Conservation (phyloP, 2,113 vertebrate genomes). For the Arvicanthis niloticus region DNA sequence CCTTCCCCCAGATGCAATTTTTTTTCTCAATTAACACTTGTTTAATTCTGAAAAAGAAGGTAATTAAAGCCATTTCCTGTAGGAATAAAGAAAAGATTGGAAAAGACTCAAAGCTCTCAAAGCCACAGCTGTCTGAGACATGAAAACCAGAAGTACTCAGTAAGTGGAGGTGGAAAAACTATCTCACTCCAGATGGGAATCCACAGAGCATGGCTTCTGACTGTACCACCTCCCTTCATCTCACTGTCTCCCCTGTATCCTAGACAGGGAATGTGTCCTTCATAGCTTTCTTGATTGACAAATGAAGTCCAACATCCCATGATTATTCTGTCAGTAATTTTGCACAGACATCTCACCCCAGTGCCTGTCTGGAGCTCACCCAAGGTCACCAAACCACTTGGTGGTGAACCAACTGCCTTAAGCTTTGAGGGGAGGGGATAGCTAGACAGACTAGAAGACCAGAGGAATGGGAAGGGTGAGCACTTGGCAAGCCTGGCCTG, state of each 20-base stretch:
- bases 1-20: slow-evolving; percentile 3
- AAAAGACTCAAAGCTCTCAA: slow-evolving; percentile 32
- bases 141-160: slow-evolving; percentile 28
- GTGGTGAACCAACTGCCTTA: slow-evolving; percentile 85
- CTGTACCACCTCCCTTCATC: slow-evolving; percentile 6
- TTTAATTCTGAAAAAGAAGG: slow-evolving; percentile 57
- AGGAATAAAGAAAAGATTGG: slow-evolving; percentile 46
- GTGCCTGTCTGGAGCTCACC: slow-evolving; percentile 79
- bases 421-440: background rate
- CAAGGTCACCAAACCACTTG: slow-evolving; percentile 75
- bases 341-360: slow-evolving; percentile 60
- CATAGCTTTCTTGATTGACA: slow-evolving; percentile 63
- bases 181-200: background rate
- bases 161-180: background rate
- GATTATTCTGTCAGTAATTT: slow-evolving; percentile 53
- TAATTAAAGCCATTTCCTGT: slow-evolving; percentile 35
- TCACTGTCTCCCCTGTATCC: slow-evolving; percentile 58
- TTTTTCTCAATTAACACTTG: slow-evolving; percentile 19
- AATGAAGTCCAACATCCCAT: slow-evolving; percentile 48
- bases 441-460: slow-evolving; percentile 7
- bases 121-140: slow-evolving; percentile 12
- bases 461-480: background rate
- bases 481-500: background rate
- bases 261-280: background rate
- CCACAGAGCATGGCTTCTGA: background rate